Conservation (phyloP, 2,113 vertebrate species). For the Poicephalus gulielmi region DNA sequence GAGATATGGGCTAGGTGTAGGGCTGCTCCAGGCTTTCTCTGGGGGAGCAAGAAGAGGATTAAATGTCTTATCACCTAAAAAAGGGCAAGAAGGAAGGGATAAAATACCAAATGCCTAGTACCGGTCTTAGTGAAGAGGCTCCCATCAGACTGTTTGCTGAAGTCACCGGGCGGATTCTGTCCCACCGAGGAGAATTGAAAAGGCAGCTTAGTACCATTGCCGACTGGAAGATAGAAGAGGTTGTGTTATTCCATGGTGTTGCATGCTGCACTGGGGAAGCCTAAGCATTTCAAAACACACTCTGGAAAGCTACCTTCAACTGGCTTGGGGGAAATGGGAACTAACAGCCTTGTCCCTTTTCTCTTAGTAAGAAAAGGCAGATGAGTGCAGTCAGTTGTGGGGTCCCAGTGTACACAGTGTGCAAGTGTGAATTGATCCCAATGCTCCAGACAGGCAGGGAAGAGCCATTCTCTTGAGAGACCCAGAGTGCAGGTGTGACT, state of each 20-base stretch:
- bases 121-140: slow-evolving; percentile 78
- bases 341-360: background rate
- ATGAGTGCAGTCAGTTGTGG: background rate
- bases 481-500: background rate
- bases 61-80: background rate
- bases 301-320: background rate
- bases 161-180: slow-evolving; percentile 77
- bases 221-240: slow-evolving; percentile 76
- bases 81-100: background rate
- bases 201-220: slow-evolving; percentile 73
- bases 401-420: background rate
- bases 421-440: background rate
- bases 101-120: slow-evolving; percentile 43
- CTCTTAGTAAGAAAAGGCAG: background rate
- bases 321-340: background rate
- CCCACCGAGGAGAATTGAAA: slow-evolving; percentile 79
- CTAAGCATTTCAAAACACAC: background rate
- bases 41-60: background rate
- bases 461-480: background rate
- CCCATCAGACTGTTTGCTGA: slow-evolving; percentile 75
- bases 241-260: background rate
- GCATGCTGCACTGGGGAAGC: background rate
- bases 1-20: background rate
- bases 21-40: background rate
- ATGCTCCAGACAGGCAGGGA: background rate